Evolutionary conservation across 2,888 invertebrate species (phyloP).

Genomic region (Vanessa cardui): DNA sequence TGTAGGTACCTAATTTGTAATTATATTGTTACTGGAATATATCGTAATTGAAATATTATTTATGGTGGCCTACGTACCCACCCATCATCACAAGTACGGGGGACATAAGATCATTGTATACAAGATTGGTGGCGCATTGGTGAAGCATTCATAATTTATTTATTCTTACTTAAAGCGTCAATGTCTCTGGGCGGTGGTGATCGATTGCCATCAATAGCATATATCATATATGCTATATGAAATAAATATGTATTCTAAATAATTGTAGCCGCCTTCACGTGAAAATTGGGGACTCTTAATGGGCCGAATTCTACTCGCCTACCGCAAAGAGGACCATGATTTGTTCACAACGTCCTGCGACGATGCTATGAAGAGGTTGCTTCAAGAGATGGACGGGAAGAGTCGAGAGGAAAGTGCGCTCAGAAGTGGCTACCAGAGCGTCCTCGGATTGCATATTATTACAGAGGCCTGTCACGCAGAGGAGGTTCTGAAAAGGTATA

Average conservation of each 20-base stretch:
- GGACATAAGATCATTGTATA: too few relatives aligned
- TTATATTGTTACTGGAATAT: too few relatives aligned
- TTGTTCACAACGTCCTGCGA: slow-evolving; percentile 66
- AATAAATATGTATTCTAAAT: not conserved
- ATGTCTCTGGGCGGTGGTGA: too few relatives aligned
- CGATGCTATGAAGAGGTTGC: slow-evolving; percentile 60
- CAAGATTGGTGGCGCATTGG: too few relatives aligned
- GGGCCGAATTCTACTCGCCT: slow-evolving; percentile 86
- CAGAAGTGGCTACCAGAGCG: slow-evolving; percentile 72
- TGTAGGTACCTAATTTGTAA: too few relatives aligned
- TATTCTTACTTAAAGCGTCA: too few relatives aligned
- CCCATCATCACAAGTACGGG: too few relatives aligned
- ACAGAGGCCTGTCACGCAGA: slow-evolving; percentile 69
- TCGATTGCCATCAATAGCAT: too few relatives aligned
- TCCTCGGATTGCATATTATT: slow-evolving; percentile 72
- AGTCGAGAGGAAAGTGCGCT: slow-evolving; percentile 70
- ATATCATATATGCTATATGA: too few relatives aligned
- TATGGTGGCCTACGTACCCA: too few relatives aligned
- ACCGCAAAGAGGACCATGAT: slow-evolving; percentile 68
- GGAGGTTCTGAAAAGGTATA: slow-evolving; percentile 65
- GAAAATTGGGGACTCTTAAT: slow-evolving; percentile 90
- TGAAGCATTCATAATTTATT: too few relatives aligned
- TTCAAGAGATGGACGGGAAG: slow-evolving; percentile 68
- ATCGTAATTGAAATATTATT: too few relatives aligned
- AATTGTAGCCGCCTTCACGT: slow-evolving; percentile 64